Conservation (phyloP, 2,113 vertebrate species). For the Tapirus terrestris region DNA sequence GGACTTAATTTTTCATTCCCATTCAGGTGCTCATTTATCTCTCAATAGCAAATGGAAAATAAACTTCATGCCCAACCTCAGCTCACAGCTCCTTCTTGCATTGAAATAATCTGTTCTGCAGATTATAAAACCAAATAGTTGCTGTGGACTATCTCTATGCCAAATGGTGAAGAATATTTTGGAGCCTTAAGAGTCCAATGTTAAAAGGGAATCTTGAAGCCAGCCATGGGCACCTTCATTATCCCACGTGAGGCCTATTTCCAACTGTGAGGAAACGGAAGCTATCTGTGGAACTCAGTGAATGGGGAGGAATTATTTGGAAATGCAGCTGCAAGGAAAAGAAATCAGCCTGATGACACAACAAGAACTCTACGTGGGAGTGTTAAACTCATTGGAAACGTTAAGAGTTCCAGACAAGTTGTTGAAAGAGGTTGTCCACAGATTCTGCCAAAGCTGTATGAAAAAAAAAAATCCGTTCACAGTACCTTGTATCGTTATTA, state of each 20-base stretch:
- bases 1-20: neutral
- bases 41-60: neutral
- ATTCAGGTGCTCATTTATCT: neutral
- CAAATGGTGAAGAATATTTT: neutral
- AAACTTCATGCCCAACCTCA: neutral
- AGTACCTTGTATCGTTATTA: neutral
- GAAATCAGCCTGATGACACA: neutral
- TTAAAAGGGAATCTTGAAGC: neutral
- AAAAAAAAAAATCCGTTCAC: neutral
- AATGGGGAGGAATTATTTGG: neutral
- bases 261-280: neutral
- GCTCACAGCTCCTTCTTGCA: neutral
- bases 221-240: neutral
- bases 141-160: neutral
- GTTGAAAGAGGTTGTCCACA: neutral
- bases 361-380: neutral
- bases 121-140: neutral
- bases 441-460: neutral
- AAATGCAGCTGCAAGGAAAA: neutral
- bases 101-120: neutral
- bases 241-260: neutral
- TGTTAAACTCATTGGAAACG: neutral
- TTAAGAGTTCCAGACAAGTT: neutral
- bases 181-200: neutral
- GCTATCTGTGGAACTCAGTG: neutral